phyloP scores from a whole-genome alignment of 2,797 vertebrate species.

The Schizopygopsis pylzovi region DNA sequence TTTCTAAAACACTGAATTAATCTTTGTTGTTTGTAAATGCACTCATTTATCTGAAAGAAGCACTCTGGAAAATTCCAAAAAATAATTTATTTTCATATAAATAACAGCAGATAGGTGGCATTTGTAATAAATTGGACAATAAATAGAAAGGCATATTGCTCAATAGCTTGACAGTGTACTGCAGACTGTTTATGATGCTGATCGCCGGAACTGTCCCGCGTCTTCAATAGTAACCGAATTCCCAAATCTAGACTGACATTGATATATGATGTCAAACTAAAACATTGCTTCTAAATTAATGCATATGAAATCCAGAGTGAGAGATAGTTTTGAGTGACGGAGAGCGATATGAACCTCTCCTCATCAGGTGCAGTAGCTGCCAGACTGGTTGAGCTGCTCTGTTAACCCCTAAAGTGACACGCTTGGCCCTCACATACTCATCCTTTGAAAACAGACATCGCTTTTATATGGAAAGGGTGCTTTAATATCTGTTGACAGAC shows the following conservation, averaged over 20 bases:
- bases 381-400: not conserved
- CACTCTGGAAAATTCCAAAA: slow-evolving; percentile 15
- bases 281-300: not conserved
- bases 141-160: slow-evolving; percentile 39
- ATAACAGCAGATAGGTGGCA: slow-evolving; percentile 27
- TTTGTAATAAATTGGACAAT: slow-evolving; percentile 52
- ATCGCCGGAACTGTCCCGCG: not conserved
- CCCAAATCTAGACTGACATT: slow-evolving; percentile 1
- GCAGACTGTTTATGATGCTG: not conserved
- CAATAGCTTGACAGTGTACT: not conserved
- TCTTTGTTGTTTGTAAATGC: not conserved
- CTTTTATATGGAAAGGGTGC: too few relatives aligned
- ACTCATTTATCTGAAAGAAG: not conserved
- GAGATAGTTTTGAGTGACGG: slow-evolving; percentile 19
- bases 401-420: not conserved
- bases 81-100: slow-evolving; percentile 59
- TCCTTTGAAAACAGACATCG: not conserved
- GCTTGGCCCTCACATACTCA: not conserved
- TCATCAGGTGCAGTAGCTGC: slow-evolving; percentile 43
- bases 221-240: not conserved
- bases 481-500: too few relatives aligned
- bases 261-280: slow-evolving; percentile 1
- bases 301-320: not conserved
- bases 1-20: not conserved
- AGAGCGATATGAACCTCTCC: not conserved